phyloP scores from a whole-genome alignment of 1,140 invertebrate genomes.

The Drosophila pseudoananassae region DNA sequence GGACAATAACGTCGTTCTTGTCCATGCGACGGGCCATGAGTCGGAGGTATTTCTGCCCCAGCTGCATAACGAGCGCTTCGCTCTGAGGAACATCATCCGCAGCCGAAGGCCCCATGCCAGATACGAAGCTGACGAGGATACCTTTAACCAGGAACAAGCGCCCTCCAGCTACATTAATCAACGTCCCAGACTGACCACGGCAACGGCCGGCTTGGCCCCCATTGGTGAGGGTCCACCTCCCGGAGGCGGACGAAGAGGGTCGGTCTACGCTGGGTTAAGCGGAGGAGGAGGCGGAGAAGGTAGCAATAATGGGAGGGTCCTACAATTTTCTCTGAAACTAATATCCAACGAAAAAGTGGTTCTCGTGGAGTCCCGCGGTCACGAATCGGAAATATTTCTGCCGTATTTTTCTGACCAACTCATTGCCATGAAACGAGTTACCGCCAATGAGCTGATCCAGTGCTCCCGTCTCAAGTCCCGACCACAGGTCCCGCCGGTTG shows the following conservation, averaged over 20 bases:
- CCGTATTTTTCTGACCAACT: not conserved
- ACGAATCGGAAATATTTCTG: constrained; percentile 1
- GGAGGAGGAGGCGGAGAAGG: not conserved
- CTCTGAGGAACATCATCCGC: not conserved
- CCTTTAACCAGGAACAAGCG: not conserved
- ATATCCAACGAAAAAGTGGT: constrained; percentile 1
- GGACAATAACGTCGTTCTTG: not conserved
- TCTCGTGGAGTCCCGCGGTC: not conserved
- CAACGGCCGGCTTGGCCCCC: not conserved
- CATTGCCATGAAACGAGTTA: constrained; percentile 1
- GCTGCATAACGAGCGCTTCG: not conserved
- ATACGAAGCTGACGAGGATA: not conserved
- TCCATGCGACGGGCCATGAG: not conserved
- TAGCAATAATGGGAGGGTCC: not conserved
- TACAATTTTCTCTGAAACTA: not conserved
- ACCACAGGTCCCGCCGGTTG: not conserved
- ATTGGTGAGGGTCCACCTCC: not conserved
- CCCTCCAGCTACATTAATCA: not conserved
- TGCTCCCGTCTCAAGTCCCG: constrained; percentile 1
- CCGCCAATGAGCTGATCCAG: constrained; percentile 1
- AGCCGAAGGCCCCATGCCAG: not conserved
- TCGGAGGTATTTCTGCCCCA: not conserved
- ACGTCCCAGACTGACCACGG: not conserved
- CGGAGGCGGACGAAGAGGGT: not conserved
- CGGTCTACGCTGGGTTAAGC: not conserved